Conservation (phyloP, 2,888 invertebrate species). For the Allolobophora icterica region DNA sequence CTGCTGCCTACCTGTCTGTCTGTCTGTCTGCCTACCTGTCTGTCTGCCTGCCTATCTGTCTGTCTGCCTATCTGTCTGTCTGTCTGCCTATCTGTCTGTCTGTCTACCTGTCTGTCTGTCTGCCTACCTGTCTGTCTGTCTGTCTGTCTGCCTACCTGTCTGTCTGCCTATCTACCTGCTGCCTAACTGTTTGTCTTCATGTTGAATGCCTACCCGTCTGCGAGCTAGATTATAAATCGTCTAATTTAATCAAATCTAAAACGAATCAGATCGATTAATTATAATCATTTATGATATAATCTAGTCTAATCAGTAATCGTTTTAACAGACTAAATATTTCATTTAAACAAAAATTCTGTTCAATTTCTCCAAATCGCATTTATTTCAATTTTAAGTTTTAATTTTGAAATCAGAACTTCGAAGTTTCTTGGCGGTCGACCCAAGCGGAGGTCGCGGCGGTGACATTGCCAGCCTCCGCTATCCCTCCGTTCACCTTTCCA, state of each 20-base stretch:
- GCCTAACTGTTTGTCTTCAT: not conserved
- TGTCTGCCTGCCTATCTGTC: not conserved
- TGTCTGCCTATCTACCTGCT: not conserved
- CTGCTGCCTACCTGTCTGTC: not conserved
- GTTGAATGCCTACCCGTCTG: not conserved
- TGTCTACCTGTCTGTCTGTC: too few relatives aligned
- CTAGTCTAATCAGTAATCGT: too few relatives aligned
- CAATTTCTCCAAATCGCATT: not conserved
- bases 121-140: not conserved
- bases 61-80: not conserved
- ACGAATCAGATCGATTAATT: too few relatives aligned
- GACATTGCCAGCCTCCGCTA: conserved; percentile 42
- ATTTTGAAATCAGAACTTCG: conserved; percentile 23
- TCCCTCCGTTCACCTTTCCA: conserved; percentile 31
- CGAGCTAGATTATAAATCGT: not conserved
- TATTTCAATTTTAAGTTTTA: not conserved
- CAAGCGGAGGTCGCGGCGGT: conserved; percentile 29
- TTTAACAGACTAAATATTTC: too few relatives aligned
- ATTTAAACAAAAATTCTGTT: too few relatives aligned
- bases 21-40: not conserved
- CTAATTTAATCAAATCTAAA: too few relatives aligned
- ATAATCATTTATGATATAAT: too few relatives aligned
- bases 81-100: too few relatives aligned
- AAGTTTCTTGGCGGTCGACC: conserved; percentile 23
- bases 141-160: not conserved